Conservation (phyloP, 1,140 invertebrate genomes). For the Papilio polytes region DNA sequence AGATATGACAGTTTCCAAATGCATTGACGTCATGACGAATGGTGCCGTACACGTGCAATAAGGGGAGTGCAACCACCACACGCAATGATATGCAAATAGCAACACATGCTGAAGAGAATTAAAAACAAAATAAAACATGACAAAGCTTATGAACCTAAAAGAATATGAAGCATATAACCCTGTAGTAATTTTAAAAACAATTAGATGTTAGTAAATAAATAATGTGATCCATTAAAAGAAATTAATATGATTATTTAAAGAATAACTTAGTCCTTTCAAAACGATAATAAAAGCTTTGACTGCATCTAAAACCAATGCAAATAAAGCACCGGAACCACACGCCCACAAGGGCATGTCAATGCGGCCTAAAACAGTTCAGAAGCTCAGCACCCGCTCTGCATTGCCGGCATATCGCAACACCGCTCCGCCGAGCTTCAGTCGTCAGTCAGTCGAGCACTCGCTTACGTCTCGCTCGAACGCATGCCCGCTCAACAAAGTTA, state of each 20-base stretch:
- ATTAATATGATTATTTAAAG: background rate
- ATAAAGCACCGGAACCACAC: conserved; percentile 24
- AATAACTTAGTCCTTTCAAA: background rate
- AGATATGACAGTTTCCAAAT: background rate
- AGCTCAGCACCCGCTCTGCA: conserved; percentile 36
- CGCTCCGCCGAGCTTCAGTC: conserved; percentile 52
- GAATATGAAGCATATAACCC: background rate
- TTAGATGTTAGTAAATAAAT: background rate
- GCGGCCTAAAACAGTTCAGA: conserved; percentile 32
- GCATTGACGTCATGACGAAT: conserved; percentile 28
- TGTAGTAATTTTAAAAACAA: background rate
- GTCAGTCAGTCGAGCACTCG: conserved; percentile 56
- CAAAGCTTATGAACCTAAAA: background rate
- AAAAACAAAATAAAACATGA: background rate
- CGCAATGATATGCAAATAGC: conserved; percentile 49
- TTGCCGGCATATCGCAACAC: conserved; percentile 1
- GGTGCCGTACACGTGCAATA: conserved; percentile 33
- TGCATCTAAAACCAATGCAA: conserved; percentile 31
- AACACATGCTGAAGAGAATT: conserved; percentile 18
- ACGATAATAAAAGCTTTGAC: conserved; percentile 8
- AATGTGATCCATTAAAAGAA: too few species aligned
- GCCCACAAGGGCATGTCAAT: conserved; percentile 20
- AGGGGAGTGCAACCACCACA: conserved; percentile 49
- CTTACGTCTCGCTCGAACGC: conserved; percentile 56
- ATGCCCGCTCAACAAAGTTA: conserved; percentile 58